A percentile compares a stretch with the other conserved stretches of the same genome.
These are phyloP conservation scores for Melanotaenia parkinsoni DNA, from an alignment of 2,797 vertebrate genomes.

Conservation along the genomic window DNA sequence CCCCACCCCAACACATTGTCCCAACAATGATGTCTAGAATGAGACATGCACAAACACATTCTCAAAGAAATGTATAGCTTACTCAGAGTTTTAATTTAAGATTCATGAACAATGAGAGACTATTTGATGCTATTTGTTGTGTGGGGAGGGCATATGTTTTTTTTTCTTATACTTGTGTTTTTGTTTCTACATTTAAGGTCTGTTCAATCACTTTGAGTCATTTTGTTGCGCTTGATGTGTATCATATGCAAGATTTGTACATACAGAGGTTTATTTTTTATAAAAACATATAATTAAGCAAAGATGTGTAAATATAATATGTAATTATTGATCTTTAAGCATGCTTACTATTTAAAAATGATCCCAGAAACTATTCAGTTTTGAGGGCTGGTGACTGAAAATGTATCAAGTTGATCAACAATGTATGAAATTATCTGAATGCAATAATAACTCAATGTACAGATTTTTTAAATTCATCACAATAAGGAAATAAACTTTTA, in stretches of 20 bases:
- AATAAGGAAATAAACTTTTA: slow-evolving; percentile 80
- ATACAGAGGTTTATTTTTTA: slow-evolving; percentile 84
- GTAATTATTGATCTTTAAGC: slow-evolving; percentile 79
- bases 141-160: slow-evolving; percentile 51
- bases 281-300: slow-evolving; percentile 70
- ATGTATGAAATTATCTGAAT: slow-evolving; percentile 73
- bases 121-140: slow-evolving; percentile 46
- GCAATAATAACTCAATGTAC: slow-evolving; percentile 75
- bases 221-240: slow-evolving; percentile 72
- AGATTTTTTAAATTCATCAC: slow-evolving; percentile 68
- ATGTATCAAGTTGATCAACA: slow-evolving; percentile 71
- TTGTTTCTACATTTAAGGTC: slow-evolving; percentile 65
- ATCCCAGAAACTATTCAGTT: slow-evolving; percentile 52
- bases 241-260: slow-evolving; percentile 84
- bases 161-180: slow-evolving; percentile 69
- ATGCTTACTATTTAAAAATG: slow-evolving; percentile 81
- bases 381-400: slow-evolving; percentile 53
- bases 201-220: slow-evolving; percentile 69
- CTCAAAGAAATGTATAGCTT: slow-evolving; percentile 61
- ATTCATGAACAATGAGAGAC: slow-evolving; percentile 55
- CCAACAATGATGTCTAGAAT: slow-evolving; percentile 74
- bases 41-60: slow-evolving; percentile 22
- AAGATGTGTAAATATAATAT: slow-evolving; percentile 72
- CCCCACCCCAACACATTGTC: slow-evolving; percentile 84
- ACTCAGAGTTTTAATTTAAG: slow-evolving; percentile 66